Evolutionary conservation across 2,113 vertebrate genomes (phyloP).

Genomic region (Lampris incognitus): DNA sequence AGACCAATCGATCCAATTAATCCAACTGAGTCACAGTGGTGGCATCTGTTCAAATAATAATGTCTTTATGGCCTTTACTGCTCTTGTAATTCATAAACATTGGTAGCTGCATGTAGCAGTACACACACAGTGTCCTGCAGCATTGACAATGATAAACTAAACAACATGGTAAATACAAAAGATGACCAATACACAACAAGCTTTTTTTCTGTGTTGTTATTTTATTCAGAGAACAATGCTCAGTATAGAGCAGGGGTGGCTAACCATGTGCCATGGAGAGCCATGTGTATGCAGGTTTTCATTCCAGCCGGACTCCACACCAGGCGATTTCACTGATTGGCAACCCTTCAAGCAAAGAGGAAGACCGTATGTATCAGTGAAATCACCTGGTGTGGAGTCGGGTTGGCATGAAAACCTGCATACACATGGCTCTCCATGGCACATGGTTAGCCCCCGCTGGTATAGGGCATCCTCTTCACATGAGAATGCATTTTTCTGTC

Average conservation of each 20-base stretch:
- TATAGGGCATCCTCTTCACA: too few species aligned
- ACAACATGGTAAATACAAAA: conserved; percentile 28
- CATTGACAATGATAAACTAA: conserved; percentile 43
- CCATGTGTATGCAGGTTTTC: too few species aligned
- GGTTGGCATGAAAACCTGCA: too few species aligned
- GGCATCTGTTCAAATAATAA: conserved; percentile 70
- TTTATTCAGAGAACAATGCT: conserved; percentile 40
- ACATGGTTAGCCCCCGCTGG: too few species aligned
- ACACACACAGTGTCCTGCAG: conserved; percentile 41
- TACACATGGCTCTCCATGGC: too few species aligned
- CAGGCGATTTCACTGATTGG: too few species aligned
- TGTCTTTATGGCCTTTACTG: conserved; percentile 59
- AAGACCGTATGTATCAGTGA: too few species aligned
- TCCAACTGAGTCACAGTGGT: conserved; percentile 60
- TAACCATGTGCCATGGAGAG: too few species aligned
- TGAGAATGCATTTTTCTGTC: conserved; percentile 8
- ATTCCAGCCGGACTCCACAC: too few species aligned
- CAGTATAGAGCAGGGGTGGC: conserved; percentile 30
- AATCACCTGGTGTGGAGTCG: too few species aligned
- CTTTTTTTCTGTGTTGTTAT: conserved; percentile 17
- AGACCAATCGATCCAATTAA: conserved; percentile 60
- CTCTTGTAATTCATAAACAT: conserved; percentile 68
- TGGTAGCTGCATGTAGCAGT: conserved; percentile 65
- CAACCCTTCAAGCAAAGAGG: too few species aligned
- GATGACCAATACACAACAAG: conserved; percentile 9